A percentile compares a stretch with the other conserved stretches of the same genome.
Evolutionary conservation across 2,888 invertebrate genomes (phyloP).

Genomic region (Eulithis prunata): DNA sequence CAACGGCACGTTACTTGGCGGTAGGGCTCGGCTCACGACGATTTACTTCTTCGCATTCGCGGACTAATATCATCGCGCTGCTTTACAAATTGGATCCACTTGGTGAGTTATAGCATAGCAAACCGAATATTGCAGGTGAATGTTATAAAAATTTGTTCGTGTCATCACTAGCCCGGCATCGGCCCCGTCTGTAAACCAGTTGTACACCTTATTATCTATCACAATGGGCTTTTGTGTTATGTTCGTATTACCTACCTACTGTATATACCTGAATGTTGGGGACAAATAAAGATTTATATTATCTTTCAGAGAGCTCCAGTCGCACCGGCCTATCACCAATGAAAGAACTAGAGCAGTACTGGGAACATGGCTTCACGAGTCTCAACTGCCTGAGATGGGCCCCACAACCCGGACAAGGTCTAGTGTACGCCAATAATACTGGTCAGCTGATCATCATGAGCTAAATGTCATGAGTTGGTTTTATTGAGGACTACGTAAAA

Average conservation of each 20-base stretch:
- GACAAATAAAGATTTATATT: neutral
- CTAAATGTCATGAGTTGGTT: constrained; percentile 19
- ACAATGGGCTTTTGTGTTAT: too few relatives aligned
- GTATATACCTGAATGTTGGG: too few relatives aligned
- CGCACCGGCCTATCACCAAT: constrained; percentile 79
- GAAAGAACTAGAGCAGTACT: constrained; percentile 87
- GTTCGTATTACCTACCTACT: too few relatives aligned
- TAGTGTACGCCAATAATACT: constrained; percentile 93
- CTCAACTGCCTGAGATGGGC: constrained; percentile 94
- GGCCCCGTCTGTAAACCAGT: too few relatives aligned
- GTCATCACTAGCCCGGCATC: too few relatives aligned
- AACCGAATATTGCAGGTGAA: too few relatives aligned
- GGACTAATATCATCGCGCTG: constrained; percentile 77
- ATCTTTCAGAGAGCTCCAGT: constrained; percentile 66
- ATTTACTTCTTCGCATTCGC: constrained; percentile 82
- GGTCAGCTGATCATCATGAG: constrained; percentile 91
- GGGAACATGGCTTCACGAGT: constrained; percentile 87
- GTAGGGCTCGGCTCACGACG: constrained; percentile 91
- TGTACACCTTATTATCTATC: too few relatives aligned
- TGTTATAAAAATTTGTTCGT: too few relatives aligned
- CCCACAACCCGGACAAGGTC: constrained; percentile 92
- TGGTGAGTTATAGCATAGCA: constrained; percentile 49
- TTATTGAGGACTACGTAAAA: neutral
- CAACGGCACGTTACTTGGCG: constrained; percentile 90
- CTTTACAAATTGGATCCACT: constrained; percentile 72